Conservation (phyloP, 2,797 vertebrate genomes). For the Hydrolagus colliei region DNA sequence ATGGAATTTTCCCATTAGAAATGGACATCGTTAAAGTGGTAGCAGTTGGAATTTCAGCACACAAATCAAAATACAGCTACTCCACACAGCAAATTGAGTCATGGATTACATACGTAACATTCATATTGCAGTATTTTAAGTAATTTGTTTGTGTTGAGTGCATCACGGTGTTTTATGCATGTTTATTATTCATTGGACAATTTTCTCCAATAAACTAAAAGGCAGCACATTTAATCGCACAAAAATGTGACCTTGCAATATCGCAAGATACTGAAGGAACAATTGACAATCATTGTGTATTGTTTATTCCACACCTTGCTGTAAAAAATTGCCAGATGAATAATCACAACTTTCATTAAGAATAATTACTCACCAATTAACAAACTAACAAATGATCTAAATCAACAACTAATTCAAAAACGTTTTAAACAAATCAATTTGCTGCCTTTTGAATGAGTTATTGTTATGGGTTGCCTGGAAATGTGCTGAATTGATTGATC, state of each 20-base stretch:
- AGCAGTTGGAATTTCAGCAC: background rate
- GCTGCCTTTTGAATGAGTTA: background rate
- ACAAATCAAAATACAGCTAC: too few species aligned
- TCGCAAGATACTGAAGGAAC: background rate
- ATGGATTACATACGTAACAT: background rate
- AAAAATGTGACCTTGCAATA: background rate
- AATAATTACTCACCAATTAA: background rate
- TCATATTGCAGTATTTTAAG: background rate
- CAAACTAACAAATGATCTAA: background rate
- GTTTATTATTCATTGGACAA: background rate
- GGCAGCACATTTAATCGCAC: background rate
- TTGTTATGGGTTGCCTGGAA: background rate
- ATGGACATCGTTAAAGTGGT: slow-evolving; percentile 28
- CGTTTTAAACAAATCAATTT: background rate
- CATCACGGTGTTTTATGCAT: background rate
- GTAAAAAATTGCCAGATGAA: background rate
- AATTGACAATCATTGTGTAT: background rate
- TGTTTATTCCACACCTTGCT: background rate
- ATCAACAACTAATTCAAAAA: background rate
- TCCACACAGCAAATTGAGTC: background rate
- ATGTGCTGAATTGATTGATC: background rate
- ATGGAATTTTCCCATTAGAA: too few species aligned
- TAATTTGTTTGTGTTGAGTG: background rate
- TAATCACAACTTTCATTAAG: background rate
- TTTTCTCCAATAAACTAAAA: background rate